phyloP scores from a whole-genome alignment of 2,797 vertebrate species.

The Thaleichthys pacificus region DNA sequence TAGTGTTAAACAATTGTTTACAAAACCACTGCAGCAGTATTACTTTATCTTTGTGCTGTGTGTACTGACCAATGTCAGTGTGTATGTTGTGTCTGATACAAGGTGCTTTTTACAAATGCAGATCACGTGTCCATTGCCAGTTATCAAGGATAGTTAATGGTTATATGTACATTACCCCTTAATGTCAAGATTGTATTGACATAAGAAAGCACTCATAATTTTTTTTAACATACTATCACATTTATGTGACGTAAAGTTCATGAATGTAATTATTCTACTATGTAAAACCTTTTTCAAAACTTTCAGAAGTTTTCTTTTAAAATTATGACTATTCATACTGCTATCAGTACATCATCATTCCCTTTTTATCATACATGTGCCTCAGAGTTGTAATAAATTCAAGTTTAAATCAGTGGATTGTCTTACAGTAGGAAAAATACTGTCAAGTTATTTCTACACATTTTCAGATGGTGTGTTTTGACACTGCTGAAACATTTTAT shows the following conservation, averaged over 20 bases:
- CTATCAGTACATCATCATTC: not conserved
- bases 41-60: constrained; percentile 14
- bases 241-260: not conserved
- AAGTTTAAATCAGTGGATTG: constrained; percentile 1
- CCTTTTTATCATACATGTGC: not conserved
- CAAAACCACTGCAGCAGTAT: constrained; percentile 35
- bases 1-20: constrained; percentile 37
- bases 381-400: not conserved
- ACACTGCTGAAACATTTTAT: not conserved
- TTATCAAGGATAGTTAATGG: constrained; percentile 6
- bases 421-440: not conserved
- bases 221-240: not conserved
- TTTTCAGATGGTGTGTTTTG: not conserved
- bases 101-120: constrained; percentile 20
- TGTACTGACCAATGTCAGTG: constrained; percentile 19
- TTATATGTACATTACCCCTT: constrained; percentile 1
- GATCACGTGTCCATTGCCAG: constrained; percentile 7
- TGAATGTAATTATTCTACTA: not conserved
- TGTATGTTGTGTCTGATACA: constrained; percentile 15
- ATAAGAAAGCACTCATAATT: not conserved
- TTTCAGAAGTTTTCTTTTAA: not conserved
- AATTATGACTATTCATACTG: not conserved
- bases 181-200: constrained; percentile 13
- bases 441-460: not conserved
- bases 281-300: not conserved